Evolutionary conservation across 2,888 invertebrate genomes (phyloP), one percentile per base, ranked within the genome.

Genomic region (Cryptocheilus praepositus): DNA sequence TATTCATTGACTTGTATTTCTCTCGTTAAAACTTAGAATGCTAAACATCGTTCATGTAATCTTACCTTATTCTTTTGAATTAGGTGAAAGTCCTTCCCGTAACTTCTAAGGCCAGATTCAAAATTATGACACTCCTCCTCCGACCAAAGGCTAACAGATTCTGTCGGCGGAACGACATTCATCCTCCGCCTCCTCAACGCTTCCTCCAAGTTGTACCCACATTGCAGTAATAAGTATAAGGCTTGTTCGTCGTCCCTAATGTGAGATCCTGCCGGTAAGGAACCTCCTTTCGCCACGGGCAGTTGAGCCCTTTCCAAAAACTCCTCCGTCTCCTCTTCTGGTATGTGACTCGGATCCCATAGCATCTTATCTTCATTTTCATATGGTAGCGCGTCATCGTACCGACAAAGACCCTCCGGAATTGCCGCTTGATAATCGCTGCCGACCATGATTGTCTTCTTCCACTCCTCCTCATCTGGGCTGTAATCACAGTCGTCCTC

Each of bases 71-170:
- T 94, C 86, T 96, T 95, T 83, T 97, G 95, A 85, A 99, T 98
- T 74, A 95, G 91, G 87, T 96, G 95, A 88, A 99, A 99, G 89
- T 99, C 97, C 90, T 99, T 99, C 36, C 98, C 98, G 85, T 95
- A 97, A 67, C 93, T 93, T 85, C 97, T 93, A 8, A 99, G 92
- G 46, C 98, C 99, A 84, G 95, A 95, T 91, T 99, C 99, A 90
- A 99, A 99, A 89, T 97, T 96, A 64, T 96, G 92, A 89, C 98
- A 98, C 87, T 99, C 99, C 84, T 98, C 98, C 88, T 98, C 98
- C 0, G 98, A 97, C 98, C 98, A 99, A 2, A 96, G 91, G 82
- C 95, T 96, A 91, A 94, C 93, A 0, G 94, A 93, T 81, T 95
- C 95, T 0, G 93, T 91, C 18, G 92, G 92, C 15, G 92, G 90